Conservation (phyloP, 1,140 invertebrate genomes). For the Drosophila sucinea region DNA sequence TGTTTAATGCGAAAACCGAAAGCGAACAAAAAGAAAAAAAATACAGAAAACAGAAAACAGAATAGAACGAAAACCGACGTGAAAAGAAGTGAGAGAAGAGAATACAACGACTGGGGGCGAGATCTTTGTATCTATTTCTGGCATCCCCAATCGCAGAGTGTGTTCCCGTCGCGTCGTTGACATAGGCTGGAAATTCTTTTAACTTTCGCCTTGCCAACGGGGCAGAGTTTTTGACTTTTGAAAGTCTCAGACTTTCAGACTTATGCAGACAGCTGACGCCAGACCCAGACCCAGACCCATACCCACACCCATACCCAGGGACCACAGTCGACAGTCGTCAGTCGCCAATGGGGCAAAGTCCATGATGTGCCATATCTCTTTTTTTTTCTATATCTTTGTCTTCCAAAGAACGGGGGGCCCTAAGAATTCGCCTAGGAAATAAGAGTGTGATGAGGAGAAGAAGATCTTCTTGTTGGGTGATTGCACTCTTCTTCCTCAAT, state of each 20-base stretch:
- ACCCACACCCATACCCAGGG: not conserved
- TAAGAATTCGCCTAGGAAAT: too few relatives aligned
- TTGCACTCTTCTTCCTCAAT: too few relatives aligned
- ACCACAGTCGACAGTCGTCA: not conserved
- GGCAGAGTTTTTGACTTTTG: slow-evolving; percentile 13
- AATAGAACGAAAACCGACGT: not conserved
- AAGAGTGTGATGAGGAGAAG: too few relatives aligned
- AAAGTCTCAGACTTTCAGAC: slow-evolving; percentile 7
- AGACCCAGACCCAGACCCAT: not conserved
- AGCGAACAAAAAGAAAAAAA: not conserved
- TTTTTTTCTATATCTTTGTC: not conserved
- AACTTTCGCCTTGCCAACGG: slow-evolving; percentile 33
- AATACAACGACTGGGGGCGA: slow-evolving; percentile 1
- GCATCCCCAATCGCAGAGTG: slow-evolving; percentile 37
- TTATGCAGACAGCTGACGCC: slow-evolving; percentile 23
- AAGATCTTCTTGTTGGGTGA: too few relatives aligned
- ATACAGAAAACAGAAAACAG: not conserved
- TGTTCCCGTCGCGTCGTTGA: slow-evolving; percentile 58
- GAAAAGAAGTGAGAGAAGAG: slow-evolving; percentile 15
- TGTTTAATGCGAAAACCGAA: slow-evolving; percentile 75
- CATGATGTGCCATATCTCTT: slow-evolving; percentile 4
- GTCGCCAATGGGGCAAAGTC: slow-evolving; percentile 4
- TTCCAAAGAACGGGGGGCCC: not conserved
- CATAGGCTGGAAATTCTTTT: slow-evolving; percentile 72
- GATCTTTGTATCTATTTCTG: slow-evolving; percentile 57